Evolutionary conservation across 2,113 vertebrate species (phyloP).

Genomic region (Oenanthe melanoleuca): DNA sequence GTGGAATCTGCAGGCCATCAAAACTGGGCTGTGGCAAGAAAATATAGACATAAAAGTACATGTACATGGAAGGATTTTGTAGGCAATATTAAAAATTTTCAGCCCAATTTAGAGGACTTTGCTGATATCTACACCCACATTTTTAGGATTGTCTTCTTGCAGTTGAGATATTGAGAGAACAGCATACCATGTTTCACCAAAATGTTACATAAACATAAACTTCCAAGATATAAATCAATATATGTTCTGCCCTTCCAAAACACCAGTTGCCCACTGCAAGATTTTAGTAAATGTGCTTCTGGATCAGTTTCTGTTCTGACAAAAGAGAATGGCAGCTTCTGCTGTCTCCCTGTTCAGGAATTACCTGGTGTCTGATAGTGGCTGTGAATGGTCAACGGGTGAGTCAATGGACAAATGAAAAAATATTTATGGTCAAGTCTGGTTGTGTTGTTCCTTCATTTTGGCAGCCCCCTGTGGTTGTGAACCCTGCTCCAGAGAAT

Average conservation of each 20-base stretch:
- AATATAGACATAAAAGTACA: background rate
- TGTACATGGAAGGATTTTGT: background rate
- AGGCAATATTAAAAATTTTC: background rate
- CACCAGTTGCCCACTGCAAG: background rate
- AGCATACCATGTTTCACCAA: background rate
- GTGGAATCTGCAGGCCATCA: background rate
- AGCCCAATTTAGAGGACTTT: background rate
- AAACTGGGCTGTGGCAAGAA: background rate
- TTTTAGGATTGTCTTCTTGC: background rate
- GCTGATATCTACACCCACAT: background rate
- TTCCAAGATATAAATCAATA: background rate
- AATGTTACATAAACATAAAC: background rate
- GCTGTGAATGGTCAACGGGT: background rate
- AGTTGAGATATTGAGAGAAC: background rate
- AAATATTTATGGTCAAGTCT: background rate
- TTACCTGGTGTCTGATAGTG: background rate
- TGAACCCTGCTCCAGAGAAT: background rate
- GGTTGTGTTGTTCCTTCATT: background rate
- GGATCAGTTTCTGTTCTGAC: background rate
- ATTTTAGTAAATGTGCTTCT: background rate
- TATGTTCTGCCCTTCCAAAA: background rate
- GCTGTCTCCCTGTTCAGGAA: background rate
- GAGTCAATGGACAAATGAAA: background rate
- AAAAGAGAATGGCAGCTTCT: background rate
- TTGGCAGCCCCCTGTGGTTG: background rate